phyloP scores from a whole-genome alignment of 2,888 invertebrate species.

The Vesta saturnalis region DNA sequence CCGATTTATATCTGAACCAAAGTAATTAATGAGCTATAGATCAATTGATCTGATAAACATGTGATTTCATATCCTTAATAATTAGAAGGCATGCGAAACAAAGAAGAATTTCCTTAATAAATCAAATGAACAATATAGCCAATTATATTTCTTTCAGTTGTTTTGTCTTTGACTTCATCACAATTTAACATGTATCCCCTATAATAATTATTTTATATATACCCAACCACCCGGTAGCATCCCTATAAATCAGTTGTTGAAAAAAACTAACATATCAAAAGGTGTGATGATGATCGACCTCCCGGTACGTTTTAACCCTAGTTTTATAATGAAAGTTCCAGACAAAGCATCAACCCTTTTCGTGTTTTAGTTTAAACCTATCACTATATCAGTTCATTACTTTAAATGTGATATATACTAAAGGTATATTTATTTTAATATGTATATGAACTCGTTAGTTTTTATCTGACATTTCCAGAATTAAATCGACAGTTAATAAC shows the following conservation, averaged over 20 bases:
- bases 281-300: slow-evolving; percentile 58
- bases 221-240: slow-evolving; percentile 49
- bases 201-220: not conserved
- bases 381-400: slow-evolving; percentile 24
- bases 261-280: slow-evolving; percentile 49
- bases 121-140: slow-evolving; percentile 9
- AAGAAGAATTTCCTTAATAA: not conserved
- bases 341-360: slow-evolving; percentile 19
- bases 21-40: slow-evolving; percentile 11
- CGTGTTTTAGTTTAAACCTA: slow-evolving; percentile 17
- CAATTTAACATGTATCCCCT: slow-evolving; percentile 14
- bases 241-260: slow-evolving; percentile 55
- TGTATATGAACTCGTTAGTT: slow-evolving; percentile 1
- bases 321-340: slow-evolving; percentile 31
- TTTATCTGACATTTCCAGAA: slow-evolving; percentile 4
- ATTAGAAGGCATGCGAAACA: not conserved
- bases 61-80: slow-evolving; percentile 10
- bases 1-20: slow-evolving; percentile 13
- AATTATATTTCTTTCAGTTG: slow-evolving; percentile 6
- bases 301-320: slow-evolving; percentile 54
- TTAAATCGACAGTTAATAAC: slow-evolving; percentile 12
- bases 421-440: not conserved
- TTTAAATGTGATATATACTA: slow-evolving; percentile 9
- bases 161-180: not conserved
- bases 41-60: slow-evolving; percentile 12